Percentiles rank a stretch among this genome's conserved stretches.
These are phyloP conservation scores for Alligator sinensis DNA, from an alignment of 2,113 vertebrate genomes.

Conservation along the genomic window DNA sequence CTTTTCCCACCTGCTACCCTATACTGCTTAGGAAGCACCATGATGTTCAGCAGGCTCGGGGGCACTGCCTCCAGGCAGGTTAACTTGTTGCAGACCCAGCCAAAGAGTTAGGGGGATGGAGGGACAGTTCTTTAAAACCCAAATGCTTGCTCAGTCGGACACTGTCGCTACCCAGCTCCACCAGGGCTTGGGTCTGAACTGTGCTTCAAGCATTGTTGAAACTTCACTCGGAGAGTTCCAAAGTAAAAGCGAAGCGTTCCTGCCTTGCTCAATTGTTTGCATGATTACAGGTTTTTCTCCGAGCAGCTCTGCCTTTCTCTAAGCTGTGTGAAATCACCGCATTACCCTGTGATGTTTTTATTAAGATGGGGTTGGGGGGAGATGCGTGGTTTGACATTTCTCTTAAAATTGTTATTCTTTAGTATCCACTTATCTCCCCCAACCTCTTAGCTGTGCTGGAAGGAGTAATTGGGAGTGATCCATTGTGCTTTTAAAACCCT, in stretches of 20 bases:
- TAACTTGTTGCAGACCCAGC: no score
- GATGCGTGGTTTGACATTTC: background rate
- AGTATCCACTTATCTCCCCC: background rate
- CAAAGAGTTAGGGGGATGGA: no score
- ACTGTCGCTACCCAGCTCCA: background rate
- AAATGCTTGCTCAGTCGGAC: background rate
- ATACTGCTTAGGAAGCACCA: rapidly evolving
- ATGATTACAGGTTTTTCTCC: background rate
- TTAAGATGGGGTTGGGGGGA: background rate
- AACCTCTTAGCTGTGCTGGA: background rate
- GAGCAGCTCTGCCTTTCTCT: background rate
- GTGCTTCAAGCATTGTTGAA: background rate
- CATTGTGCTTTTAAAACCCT: background rate
- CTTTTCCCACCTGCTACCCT: background rate
- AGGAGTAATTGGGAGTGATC: background rate
- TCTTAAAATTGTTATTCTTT: background rate
- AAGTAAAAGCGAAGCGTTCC: background rate
- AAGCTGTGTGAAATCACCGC: rapidly evolving
- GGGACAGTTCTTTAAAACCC: background rate
- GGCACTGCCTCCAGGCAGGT: no score
- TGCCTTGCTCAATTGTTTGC: rapidly evolving
- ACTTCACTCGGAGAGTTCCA: background rate
- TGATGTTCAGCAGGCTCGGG: background rate
- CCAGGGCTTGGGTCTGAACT: background rate
- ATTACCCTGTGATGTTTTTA: background rate